phyloP scores from a whole-genome alignment of 1,140 invertebrate species.

The Sweltsa coloradensis region DNA sequence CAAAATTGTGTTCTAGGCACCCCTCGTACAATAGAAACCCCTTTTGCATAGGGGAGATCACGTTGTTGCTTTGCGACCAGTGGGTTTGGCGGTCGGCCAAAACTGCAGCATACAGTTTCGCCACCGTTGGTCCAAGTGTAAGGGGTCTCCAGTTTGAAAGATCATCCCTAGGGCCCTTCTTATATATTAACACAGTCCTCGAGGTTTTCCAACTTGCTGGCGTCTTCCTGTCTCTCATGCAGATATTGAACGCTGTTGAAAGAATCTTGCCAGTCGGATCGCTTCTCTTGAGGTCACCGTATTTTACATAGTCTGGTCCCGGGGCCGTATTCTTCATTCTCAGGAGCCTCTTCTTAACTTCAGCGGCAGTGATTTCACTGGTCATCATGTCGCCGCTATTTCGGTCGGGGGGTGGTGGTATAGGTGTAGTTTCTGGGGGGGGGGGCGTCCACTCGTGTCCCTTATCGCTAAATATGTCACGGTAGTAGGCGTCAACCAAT shows the following conservation, averaged over 20 bases:
- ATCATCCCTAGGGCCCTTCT: conserved; percentile 8
- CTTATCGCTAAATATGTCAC: too few species aligned
- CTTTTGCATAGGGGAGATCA: conserved; percentile 20
- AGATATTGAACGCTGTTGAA: background rate
- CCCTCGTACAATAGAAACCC: conserved; percentile 26
- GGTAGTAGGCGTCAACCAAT: too few species aligned
- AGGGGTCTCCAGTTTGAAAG: conserved; percentile 13
- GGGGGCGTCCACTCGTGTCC: too few species aligned
- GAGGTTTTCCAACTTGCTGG: conserved; percentile 15
- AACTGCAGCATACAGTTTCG: conserved; percentile 11
- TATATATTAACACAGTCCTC: conserved; percentile 15
- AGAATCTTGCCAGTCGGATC: background rate
- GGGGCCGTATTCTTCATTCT: conserved; percentile 20
- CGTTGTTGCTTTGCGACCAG: conserved; percentile 2
- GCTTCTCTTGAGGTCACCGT: background rate
- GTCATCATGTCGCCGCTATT: too few species aligned
- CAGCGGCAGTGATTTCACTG: too few species aligned
- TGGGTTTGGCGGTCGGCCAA: conserved; percentile 3
- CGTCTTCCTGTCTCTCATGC: background rate
- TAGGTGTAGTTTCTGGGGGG: too few species aligned
- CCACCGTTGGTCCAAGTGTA: conserved; percentile 6
- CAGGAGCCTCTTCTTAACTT: too few species aligned
- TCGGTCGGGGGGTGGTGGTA: too few species aligned
- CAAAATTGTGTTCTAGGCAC: conserved; percentile 27
- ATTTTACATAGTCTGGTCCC: conserved; percentile 14